Percentiles rank a stretch among this genome's conserved stretches.
Evolutionary conservation across 2,797 vertebrate genomes (phyloP).

Genomic region (Manis pentadactyla): DNA sequence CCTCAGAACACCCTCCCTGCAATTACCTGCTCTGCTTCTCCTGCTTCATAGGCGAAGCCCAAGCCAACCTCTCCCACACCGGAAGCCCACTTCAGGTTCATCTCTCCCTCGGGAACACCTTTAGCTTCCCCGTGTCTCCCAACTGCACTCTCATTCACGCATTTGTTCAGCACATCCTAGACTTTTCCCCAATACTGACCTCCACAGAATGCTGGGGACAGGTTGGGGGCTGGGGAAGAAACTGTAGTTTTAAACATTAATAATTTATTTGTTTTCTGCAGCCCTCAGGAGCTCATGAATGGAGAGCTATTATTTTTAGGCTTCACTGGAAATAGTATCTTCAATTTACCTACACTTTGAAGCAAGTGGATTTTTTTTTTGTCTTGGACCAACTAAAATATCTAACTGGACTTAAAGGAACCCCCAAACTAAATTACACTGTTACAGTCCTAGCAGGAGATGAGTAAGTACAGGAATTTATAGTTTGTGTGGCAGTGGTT

Average conservation of each 20-base stretch:
- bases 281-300: background rate
- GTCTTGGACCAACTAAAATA: background rate
- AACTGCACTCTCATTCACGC: background rate
- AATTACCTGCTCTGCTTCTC: background rate
- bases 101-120: background rate
- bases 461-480: background rate
- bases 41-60: background rate
- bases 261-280: background rate
- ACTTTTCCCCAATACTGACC: background rate
- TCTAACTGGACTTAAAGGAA: background rate
- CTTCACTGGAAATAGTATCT: background rate
- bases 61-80: background rate
- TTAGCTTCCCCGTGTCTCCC: background rate
- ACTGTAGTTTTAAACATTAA: background rate
- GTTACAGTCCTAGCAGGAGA: background rate
- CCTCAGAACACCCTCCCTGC: background rate
- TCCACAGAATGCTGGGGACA: background rate
- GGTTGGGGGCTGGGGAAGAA: background rate
- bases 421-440: background rate
- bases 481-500: background rate
- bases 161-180: background rate
- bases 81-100: background rate
- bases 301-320: background rate
- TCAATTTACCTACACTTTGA: background rate
- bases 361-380: background rate